These are phyloP conservation scores for Phylloscopus collybita DNA, from an alignment of 2,797 vertebrate genomes.

Conservation along the genomic window DNA sequence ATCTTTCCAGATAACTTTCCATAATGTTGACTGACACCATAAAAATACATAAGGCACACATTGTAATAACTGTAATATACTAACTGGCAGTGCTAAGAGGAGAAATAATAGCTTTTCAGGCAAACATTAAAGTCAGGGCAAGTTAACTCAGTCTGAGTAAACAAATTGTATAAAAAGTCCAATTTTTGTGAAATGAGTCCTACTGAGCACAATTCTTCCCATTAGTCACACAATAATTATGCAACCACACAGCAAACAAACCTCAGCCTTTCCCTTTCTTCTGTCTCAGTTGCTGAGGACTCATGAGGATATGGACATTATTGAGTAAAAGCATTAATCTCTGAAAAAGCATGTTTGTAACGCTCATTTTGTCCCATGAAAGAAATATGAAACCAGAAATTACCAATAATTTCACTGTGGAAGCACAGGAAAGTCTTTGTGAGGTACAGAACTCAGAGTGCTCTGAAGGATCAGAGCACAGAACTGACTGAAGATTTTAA, in stretches of 20 bases:
- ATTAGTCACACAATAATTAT: conserved; percentile 59
- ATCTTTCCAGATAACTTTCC: neutral
- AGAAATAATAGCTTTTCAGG: conserved; percentile 7
- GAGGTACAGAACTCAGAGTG: conserved; percentile 70
- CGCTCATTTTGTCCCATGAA: conserved; percentile 78
- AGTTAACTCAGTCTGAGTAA: conserved; percentile 37
- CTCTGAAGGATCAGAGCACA: conserved; percentile 81
- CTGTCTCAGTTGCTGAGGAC: conserved; percentile 12
- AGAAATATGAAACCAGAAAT: conserved; percentile 85
- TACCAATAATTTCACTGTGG: conserved; percentile 79
- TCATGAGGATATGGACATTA: conserved; percentile 42
- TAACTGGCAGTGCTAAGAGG: neutral
- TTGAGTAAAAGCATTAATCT: conserved; percentile 66
- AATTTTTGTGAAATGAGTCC: conserved; percentile 34
- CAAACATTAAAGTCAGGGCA: conserved; percentile 2
- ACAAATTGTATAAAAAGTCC: neutral
- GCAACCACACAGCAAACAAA: conserved; percentile 54
- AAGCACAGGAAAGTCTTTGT: conserved; percentile 81
- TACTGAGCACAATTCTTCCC: conserved; percentile 37
- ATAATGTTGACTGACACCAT: neutral
- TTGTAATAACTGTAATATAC: neutral
- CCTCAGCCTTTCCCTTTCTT: conserved; percentile 25
- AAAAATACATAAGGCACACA: neutral
- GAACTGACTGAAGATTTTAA: conserved; percentile 81
- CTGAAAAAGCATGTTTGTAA: conserved; percentile 53